Evolutionary conservation across 2,113 vertebrate species (phyloP), one percentile per base, ranked within the genome.

Genomic region (Centrocercus urophasianus): DNA sequence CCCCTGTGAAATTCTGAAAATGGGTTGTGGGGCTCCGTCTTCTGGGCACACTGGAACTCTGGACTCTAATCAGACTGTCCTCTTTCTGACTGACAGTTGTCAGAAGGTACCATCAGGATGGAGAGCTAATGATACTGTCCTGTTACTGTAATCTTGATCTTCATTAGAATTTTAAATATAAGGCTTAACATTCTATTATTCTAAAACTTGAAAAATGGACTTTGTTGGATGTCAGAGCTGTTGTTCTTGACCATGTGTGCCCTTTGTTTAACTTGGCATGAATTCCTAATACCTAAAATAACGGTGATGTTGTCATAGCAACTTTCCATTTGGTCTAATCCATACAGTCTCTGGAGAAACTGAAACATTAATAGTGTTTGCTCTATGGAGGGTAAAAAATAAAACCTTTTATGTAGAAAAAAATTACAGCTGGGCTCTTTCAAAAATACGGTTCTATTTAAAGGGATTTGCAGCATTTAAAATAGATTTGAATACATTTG

Each of bases 271-370:
- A 85, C 96, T 97, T 97, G 96, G 97, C 95, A 70, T 93, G 90
- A 84, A 79, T 97, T 95, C 96, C 90, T 95, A 96, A 95, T 96
- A 93, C 95, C 94, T 97, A 98, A 98, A 98, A 98, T 98, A 98
- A 97, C 27, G 13, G 81, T 88, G 80, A 5, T 69, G 98, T 98
- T 97, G 97, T 97, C 98, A 98, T 98, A 97, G 98, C 96, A 98
- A 98, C 97, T 97, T 98, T 98, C 97, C 96, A 96, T 97, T 96
- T 96, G 89, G 83, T 94, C 93, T 95, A 95, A 97, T 97, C 84
- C 95, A 96, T 97, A 94, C 59, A 73, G 93, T 97, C 97, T 96
- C 94, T 93, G 86, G 96, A 97, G 97, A 97, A 97, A 96, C 93
- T 63, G 86, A 93, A 96, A 95, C 94, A 97, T 98, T 98, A 97